These are phyloP conservation scores for Boleophthalmus pectinirostris DNA, from an alignment of 2,113 vertebrate species.

Conservation along the genomic window DNA sequence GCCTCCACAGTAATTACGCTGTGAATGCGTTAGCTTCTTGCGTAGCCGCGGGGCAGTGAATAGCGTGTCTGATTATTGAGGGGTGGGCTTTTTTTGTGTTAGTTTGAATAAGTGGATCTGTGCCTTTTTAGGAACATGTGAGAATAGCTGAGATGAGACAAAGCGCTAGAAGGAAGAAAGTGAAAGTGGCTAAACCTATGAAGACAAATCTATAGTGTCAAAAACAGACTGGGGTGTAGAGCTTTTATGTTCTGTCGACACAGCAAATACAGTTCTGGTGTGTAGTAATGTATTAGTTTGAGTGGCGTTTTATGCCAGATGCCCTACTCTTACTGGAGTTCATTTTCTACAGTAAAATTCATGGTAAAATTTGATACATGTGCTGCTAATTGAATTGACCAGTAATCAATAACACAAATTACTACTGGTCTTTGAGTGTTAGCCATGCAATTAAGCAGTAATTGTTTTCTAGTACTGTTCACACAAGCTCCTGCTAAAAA, in stretches of 20 bases:
- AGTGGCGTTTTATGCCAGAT: not conserved
- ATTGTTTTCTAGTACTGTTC: not conserved
- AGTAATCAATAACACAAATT: not conserved
- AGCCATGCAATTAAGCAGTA: not conserved
- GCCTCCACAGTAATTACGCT: constrained; percentile 71
- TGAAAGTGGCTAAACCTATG: constrained; percentile 5
- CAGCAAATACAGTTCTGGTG: not conserved
- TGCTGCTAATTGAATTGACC: not conserved
- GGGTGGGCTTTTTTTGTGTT: constrained; percentile 41
- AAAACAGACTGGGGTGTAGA: not conserved
- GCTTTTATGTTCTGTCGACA: not conserved
- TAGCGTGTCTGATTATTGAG: constrained; percentile 71
- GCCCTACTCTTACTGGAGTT: not conserved
- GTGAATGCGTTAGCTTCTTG: constrained; percentile 70
- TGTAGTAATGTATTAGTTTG: not conserved
- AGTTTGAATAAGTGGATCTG: constrained; percentile 11
- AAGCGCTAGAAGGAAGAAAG: constrained; percentile 27
- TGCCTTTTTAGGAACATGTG: constrained; percentile 20
- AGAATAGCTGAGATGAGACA: constrained; percentile 44
- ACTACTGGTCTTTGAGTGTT: not conserved
- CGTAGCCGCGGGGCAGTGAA: constrained; percentile 60
- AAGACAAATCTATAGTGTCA: not conserved
- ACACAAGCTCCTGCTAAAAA: too few species aligned
- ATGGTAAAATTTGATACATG: too few species aligned
- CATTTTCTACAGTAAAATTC: not conserved